Percentiles rank a stretch among this genome's conserved stretches.
Conservation (phyloP, 2,888 invertebrate genomes). For the Epiblema foenella region DNA sequence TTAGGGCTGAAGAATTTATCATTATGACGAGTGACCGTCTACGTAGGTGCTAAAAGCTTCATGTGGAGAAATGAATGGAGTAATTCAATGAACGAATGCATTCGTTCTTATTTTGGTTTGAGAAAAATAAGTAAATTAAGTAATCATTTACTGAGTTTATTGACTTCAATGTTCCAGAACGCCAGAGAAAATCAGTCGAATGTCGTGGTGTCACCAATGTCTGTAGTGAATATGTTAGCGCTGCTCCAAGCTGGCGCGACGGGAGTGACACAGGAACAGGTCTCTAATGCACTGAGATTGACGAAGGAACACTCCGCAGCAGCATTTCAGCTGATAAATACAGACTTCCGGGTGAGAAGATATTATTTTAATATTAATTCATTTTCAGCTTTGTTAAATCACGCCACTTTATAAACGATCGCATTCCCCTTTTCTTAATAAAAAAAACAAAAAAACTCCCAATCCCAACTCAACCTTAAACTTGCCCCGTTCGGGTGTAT, state of each 20-base stretch:
- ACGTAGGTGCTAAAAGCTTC: no score
- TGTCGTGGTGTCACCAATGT: constrained; percentile 76
- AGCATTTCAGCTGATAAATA: constrained; percentile 56
- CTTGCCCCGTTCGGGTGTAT: no score
- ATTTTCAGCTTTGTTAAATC: constrained; percentile 12
- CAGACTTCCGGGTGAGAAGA: constrained; percentile 59
- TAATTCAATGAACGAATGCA: no score
- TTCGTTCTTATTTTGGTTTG: no score
- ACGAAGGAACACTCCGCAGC: constrained; percentile 56
- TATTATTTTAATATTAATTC: no score
- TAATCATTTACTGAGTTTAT: neutral
- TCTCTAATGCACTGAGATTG: constrained; percentile 64
- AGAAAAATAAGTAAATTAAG: no score
- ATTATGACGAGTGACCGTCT: neutral
- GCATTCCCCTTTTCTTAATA: no score
- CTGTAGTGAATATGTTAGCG: constrained; percentile 72
- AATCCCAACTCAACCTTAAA: no score
- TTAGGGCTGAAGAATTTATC: no score
- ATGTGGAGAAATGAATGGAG: no score
- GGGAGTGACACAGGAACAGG: constrained; percentile 65
- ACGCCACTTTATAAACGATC: no score
- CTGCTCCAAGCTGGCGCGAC: constrained; percentile 78
- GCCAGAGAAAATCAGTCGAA: constrained; percentile 59
- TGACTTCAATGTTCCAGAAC: constrained; percentile 51
- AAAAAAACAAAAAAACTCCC: no score